Evolutionary conservation across 2,797 vertebrate genomes (phyloP), one percentile per base, ranked within the genome.

Genomic region (Carapus acus): DNA sequence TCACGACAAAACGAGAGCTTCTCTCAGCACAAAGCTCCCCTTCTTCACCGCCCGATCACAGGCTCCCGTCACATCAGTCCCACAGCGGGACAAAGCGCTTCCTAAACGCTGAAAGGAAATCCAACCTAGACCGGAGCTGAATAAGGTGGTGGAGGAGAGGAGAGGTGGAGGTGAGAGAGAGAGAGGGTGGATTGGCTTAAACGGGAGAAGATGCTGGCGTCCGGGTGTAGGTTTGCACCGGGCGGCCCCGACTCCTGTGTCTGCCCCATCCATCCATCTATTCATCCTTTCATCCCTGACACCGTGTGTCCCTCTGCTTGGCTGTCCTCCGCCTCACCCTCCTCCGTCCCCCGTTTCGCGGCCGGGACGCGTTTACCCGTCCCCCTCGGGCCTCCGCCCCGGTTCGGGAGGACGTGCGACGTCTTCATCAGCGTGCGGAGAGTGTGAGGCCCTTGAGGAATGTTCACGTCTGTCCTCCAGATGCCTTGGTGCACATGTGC

Each of bases 91-190:
- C 79, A 83, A 88, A 85, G 67, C 71, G 65, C 85, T 77, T 88
- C 74, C 82, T 84, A 82, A 73, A 81, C 43, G 75, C 66, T 86
- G 81, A 87, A 88, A 84, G 83, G 80, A 76, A 83, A 82, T 75
- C 65, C 67, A 74, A 65, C 74, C 76, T 79, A 78, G 79, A 83
- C 78, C 71, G 73, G 63, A 68, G 65, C 46, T 83, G 80, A 87
- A 86, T 82, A 74, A 73, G 66, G 69, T 76, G 73, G 73, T 71
- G 58, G 68, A 58, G 62, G 40, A 27, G 72, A 59, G 47, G 8
- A 6, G 29, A 31, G 34, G 46, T n/a, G n/a, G n/a, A n/a, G n/a
- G n/a, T n/a, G n/a, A n/a, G 45, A n/a, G 16, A 49, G 8, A 37
- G 45, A 20, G 62, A 8, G 65, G 71, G 54, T 65, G 43, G 65